Conservation (phyloP, 2,113 vertebrate genomes). For the Procapra przewalskii region DNA sequence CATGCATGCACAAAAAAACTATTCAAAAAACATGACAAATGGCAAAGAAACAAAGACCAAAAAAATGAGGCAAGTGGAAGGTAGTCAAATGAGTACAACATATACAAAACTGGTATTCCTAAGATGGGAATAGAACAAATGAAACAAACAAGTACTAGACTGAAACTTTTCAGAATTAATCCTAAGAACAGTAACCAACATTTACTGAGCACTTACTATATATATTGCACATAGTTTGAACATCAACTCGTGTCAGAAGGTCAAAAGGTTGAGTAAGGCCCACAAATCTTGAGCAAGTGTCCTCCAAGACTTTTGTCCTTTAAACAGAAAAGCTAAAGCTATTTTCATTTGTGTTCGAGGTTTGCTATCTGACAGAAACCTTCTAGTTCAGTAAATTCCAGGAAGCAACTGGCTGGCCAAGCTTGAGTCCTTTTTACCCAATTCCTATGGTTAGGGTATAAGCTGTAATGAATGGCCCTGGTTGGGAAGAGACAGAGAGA, state of each 20-base stretch:
- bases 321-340: background rate
- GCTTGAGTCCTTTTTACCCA: background rate
- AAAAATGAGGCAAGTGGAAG: background rate
- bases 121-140: background rate
- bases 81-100: background rate
- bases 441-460: background rate
- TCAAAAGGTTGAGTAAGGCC: background rate
- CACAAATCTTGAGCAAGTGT: background rate
- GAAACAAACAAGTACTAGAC: background rate
- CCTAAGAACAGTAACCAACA: background rate
- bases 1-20: background rate
- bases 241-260: background rate
- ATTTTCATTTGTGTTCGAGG: background rate
- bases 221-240: background rate
- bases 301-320: background rate
- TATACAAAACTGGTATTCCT: background rate
- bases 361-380: background rate
- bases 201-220: background rate
- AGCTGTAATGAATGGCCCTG: background rate
- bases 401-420: background rate
- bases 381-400: background rate
- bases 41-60: background rate
- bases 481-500: background rate
- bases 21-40: background rate
- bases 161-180: background rate